These are phyloP conservation scores for Mimumesa dahlbomi DNA, from an alignment of 2,888 invertebrate genomes.

Conservation along the genomic window DNA sequence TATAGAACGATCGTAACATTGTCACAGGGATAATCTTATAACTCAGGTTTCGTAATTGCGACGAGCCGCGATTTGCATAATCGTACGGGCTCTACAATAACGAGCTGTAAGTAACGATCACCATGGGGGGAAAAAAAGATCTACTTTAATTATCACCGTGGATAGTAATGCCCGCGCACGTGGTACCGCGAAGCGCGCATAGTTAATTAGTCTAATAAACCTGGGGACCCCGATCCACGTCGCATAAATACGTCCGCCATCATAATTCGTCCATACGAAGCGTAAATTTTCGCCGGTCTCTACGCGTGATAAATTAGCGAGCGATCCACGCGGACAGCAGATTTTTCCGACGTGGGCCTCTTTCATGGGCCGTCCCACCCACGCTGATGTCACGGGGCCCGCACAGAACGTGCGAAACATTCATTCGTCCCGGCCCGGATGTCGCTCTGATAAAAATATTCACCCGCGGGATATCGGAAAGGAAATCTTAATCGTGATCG, in stretches of 20 bases:
- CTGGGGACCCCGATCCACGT: slow-evolving; percentile 2
- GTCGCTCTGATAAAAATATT: slow-evolving; percentile 40
- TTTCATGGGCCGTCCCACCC: slow-evolving; percentile 44
- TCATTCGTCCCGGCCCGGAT: slow-evolving; percentile 25
- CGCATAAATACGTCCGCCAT: slow-evolving; percentile 58
- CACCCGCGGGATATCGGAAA: slow-evolving; percentile 2
- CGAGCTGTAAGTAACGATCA: slow-evolving; percentile 10
- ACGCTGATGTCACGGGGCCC: slow-evolving; percentile 39
- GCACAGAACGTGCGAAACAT: slow-evolving; percentile 26
- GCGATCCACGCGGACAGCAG: background rate
- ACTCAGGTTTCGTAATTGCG: background rate
- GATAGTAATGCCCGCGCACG: too few relatives aligned
- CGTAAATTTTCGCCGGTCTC: slow-evolving; percentile 53
- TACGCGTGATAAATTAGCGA: slow-evolving; percentile 52
- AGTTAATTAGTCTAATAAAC: slow-evolving; percentile 55
- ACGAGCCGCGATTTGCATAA: background rate
- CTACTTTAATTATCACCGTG: slow-evolving; percentile 50
- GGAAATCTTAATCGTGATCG: background rate
- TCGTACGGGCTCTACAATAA: slow-evolving; percentile 37
- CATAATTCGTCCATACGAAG: slow-evolving; percentile 52
- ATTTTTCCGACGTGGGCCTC: slow-evolving; percentile 26
- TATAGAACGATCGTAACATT: background rate
- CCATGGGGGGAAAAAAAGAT: slow-evolving; percentile 4
- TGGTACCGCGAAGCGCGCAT: slow-evolving; percentile 57
- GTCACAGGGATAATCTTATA: background rate